Conservation (phyloP, 35 echinoderm and acorn worm species). For the Eucidaris tribuloides region DNA sequence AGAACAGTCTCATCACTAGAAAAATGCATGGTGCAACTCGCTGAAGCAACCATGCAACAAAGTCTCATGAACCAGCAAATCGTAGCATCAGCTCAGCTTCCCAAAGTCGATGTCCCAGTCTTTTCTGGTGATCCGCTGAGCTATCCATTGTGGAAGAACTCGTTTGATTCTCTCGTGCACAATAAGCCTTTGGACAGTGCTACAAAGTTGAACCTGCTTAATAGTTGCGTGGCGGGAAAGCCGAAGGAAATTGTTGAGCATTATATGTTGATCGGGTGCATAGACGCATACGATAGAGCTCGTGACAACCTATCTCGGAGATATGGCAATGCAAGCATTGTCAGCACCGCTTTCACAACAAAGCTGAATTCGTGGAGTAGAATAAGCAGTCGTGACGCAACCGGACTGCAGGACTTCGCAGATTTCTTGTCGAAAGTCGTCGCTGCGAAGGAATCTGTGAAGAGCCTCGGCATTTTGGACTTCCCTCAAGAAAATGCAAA, state of each 20-base stretch:
- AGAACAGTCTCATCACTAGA: background rate
- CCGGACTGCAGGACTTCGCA: slow-evolving; percentile 2
- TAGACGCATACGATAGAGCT: slow-evolving; percentile 11
- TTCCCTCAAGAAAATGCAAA: slow-evolving; percentile 29
- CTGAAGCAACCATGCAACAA: slow-evolving; percentile 2
- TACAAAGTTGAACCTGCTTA: slow-evolving; percentile 1
- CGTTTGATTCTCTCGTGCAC: background rate
- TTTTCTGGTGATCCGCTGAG: slow-evolving; percentile 1
- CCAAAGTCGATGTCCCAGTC: background rate
- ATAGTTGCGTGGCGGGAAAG: background rate
- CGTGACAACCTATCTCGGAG: background rate
- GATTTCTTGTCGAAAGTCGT: slow-evolving; percentile 13
- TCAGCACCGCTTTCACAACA: background rate
- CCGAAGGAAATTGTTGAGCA: slow-evolving; percentile 11
- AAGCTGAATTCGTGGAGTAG: slow-evolving; percentile 22
- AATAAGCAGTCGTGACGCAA: background rate
- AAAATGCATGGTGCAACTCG: background rate
- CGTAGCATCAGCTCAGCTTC: background rate
- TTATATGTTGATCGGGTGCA: slow-evolving; percentile 6
- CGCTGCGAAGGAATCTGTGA: background rate
- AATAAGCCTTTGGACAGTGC: background rate
- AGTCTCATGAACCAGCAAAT: background rate
- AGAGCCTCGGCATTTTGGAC: background rate
- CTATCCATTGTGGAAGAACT: slow-evolving; percentile 6
- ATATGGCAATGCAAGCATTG: slow-evolving; percentile 23